Conservation (phyloP, 2,797 vertebrate genomes). For the Ibycter americanus region DNA sequence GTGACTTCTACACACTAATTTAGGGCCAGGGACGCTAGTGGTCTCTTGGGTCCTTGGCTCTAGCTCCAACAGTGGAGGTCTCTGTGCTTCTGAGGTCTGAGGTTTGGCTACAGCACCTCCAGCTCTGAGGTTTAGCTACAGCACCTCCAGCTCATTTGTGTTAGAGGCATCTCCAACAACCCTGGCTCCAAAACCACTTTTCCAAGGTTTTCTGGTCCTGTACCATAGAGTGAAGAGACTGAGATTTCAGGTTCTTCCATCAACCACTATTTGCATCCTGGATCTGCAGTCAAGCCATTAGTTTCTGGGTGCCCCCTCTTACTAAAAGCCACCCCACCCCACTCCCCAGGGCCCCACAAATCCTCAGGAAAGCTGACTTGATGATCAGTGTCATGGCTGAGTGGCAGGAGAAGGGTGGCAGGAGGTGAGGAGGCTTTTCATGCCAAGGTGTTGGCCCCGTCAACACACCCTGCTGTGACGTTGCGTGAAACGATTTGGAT, state of each 20-base stretch:
- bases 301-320: background rate
- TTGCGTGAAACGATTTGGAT: background rate
- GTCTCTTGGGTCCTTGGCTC: background rate
- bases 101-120: background rate
- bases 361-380: background rate
- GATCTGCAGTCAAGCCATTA: background rate
- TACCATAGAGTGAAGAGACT: background rate
- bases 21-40: background rate
- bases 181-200: background rate
- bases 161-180: background rate
- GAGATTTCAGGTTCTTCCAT: background rate
- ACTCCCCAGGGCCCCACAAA: fast-evolving
- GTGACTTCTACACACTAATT: background rate
- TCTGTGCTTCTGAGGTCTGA: background rate
- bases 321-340: background rate
- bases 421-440: background rate
- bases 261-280: background rate
- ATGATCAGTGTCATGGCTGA: background rate
- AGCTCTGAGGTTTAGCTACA: background rate
- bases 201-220: background rate
- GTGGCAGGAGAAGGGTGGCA: background rate
- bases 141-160: background rate
- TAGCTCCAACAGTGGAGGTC: background rate
- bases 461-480: fast-evolving
- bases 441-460: background rate